These are phyloP conservation scores for Rhabdornis inornatus DNA, from an alignment of 2,113 vertebrate genomes.

Conservation along the genomic window DNA sequence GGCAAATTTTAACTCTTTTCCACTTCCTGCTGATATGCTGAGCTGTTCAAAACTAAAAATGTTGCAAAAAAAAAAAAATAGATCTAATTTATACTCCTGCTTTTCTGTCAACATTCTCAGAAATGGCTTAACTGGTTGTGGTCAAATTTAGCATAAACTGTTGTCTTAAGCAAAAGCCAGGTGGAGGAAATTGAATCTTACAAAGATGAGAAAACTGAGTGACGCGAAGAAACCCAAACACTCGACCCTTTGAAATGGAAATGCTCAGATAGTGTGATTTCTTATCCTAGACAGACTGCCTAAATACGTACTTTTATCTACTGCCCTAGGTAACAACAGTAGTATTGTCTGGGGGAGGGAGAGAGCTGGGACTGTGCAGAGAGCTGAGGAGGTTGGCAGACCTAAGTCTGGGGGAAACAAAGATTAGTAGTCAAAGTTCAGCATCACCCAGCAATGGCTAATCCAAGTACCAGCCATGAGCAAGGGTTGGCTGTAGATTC, in stretches of 20 bases:
- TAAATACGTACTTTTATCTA: neutral
- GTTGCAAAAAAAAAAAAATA: neutral
- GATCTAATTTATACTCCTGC: neutral
- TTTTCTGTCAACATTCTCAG: neutral
- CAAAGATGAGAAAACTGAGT: neutral
- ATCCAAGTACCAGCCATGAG: neutral
- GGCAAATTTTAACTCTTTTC: conserved; percentile 25
- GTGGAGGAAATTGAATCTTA: neutral
- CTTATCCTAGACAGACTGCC: neutral
- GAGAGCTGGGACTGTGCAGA: neutral
- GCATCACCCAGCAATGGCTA: neutral
- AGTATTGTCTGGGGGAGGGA: neutral
- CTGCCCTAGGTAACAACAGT: neutral
- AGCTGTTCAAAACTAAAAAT: neutral
- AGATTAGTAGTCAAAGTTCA: neutral
- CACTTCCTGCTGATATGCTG: conserved; percentile 17
- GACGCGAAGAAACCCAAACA: neutral
- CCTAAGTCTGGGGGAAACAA: neutral
- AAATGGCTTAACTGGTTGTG: neutral
- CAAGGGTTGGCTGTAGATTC: neutral
- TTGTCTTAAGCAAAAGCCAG: neutral
- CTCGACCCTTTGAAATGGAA: neutral
- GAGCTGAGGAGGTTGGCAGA: neutral
- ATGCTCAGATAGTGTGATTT: neutral
- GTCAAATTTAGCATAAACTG: neutral